Percentiles rank a stretch among this genome's conserved stretches.
These are phyloP conservation scores for Lycocorax pyrrhopterus DNA, from an alignment of 2,113 vertebrate genomes.

Conservation along the genomic window DNA sequence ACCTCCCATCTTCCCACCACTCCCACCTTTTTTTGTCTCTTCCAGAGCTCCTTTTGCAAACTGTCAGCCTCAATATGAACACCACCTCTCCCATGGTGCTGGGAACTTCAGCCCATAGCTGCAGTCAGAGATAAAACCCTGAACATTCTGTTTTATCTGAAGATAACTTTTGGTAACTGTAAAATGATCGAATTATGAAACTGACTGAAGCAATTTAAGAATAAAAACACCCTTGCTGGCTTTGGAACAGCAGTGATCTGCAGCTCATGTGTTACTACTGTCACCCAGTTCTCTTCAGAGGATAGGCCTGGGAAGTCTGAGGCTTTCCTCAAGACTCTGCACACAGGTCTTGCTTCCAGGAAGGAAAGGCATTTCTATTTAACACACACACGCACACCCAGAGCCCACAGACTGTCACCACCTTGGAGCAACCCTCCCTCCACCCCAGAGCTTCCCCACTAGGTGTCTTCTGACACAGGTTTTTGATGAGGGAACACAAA, in stretches of 20 bases:
- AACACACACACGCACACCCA: accelerated
- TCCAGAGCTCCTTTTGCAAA: background rate
- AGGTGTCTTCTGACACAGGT: background rate
- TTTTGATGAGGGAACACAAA: background rate
- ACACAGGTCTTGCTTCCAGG: background rate
- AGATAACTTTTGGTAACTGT: background rate
- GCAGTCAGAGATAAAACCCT: background rate
- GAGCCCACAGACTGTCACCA: background rate
- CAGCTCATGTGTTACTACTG: background rate
- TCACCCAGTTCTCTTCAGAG: background rate
- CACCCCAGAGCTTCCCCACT: background rate
- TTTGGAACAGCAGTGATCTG: background rate
- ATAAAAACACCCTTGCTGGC: background rate
- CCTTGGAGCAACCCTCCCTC: background rate
- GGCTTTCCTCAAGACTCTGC: background rate
- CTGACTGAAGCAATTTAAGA: background rate
- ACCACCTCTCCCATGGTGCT: accelerated
- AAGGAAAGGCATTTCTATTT: background rate
- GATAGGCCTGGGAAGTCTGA: accelerated
- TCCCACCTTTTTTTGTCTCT: background rate
- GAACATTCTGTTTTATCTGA: background rate
- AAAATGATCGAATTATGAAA: background rate
- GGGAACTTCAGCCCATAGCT: background rate
- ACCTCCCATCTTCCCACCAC: background rate
- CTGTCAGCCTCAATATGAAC: background rate